phyloP scores from a whole-genome alignment of 2,113 vertebrate species.

The Amblyopsis rosae region DNA sequence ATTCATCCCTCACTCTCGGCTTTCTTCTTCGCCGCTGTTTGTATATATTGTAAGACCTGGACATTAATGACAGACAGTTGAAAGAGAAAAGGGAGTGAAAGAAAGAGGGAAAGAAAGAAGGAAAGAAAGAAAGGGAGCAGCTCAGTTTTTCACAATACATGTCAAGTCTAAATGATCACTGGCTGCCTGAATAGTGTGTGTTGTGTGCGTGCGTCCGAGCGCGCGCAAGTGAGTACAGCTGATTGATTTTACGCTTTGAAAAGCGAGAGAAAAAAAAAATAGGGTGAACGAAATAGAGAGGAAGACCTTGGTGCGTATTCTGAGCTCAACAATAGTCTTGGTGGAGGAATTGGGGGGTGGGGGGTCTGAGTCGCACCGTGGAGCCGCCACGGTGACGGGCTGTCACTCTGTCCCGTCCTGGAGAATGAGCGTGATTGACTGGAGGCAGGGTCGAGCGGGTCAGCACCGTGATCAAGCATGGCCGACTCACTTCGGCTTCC shows the following conservation, averaged over 20 bases:
- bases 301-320: conserved; percentile 69
- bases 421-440: conserved; percentile 47
- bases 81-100: conserved; percentile 85
- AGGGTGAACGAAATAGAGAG: conserved; percentile 62
- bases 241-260: conserved; percentile 90
- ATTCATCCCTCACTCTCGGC: conserved; percentile 89
- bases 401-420: conserved; percentile 62
- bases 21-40: conserved; percentile 82
- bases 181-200: conserved; percentile 81
- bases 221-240: conserved; percentile 72
- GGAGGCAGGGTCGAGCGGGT: conserved; percentile 46
- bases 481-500: conserved; percentile 28
- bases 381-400: conserved; percentile 75
- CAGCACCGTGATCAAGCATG: conserved; percentile 39
- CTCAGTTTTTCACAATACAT: conserved; percentile 92
- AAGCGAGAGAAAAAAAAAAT: conserved; percentile 45
- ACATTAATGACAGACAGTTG: conserved; percentile 98
- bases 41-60: conserved; percentile 86
- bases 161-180: conserved; percentile 99
- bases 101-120: conserved; percentile 77
- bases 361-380: conserved; percentile 49
- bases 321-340: conserved; percentile 56
- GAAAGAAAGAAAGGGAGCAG: conserved; percentile 58
- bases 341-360: neutral
- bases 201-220: conserved; percentile 46